These are phyloP conservation scores for Cyclargus thomasi DNA, from an alignment of 1,140 invertebrate genomes.

Conservation along the genomic window DNA sequence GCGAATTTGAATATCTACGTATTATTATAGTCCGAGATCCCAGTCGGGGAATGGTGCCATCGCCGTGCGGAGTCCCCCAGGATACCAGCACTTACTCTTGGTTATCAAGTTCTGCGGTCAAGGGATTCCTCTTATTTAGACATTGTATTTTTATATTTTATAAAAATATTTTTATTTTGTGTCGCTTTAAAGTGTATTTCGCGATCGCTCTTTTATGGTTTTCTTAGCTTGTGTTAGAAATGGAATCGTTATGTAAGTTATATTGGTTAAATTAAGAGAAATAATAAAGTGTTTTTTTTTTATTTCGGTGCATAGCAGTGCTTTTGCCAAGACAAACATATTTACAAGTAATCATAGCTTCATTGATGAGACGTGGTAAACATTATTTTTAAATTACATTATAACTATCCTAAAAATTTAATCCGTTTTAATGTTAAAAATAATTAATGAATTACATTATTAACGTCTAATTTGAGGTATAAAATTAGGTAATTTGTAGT, in stretches of 20 bases:
- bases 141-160: constrained; percentile 7
- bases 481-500: too few relatives aligned
- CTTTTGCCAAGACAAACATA: too few relatives aligned
- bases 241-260: background rate
- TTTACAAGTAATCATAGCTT: too few relatives aligned
- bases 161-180: background rate
- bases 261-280: too few relatives aligned
- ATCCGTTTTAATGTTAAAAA: too few relatives aligned
- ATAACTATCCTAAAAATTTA: too few relatives aligned
- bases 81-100: constrained; percentile 13
- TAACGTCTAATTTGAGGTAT: too few relatives aligned
- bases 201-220: background rate
- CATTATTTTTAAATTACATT: too few relatives aligned
- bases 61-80: background rate
- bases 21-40: background rate
- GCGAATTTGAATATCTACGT: background rate
- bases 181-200: background rate
- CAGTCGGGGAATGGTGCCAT: background rate
- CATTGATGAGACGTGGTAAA: too few relatives aligned
- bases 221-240: background rate
- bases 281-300: too few relatives aligned
- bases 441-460: too few relatives aligned
- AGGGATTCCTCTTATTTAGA: constrained; percentile 10
- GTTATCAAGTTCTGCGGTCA: constrained; percentile 12
- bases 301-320: too few relatives aligned